A percentile compares a stretch with the other conserved stretches of the same genome.
Conservation (phyloP, 2,797 vertebrate species). For the Microcaecilia unicolor region DNA sequence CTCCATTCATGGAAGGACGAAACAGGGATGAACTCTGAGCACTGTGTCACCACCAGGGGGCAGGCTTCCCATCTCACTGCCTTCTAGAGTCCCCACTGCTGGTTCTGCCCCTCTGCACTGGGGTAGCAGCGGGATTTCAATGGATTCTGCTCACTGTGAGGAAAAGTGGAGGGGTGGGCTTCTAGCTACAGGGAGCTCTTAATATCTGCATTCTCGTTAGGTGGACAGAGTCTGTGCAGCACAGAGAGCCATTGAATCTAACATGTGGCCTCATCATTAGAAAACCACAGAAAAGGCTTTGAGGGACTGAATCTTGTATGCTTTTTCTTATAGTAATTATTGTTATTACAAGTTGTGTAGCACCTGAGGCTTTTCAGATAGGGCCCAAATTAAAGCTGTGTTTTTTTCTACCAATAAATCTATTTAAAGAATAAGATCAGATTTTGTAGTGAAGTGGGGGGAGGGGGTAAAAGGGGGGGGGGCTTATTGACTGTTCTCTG, state of each 20-base stretch:
- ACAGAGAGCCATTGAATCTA: neutral
- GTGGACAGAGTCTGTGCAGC: no score
- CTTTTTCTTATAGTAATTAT: neutral
- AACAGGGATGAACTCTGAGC: no score
- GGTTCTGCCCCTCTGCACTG: no score
- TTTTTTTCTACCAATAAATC: conserved; percentile 34
- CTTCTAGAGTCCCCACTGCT: neutral
- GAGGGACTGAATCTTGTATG: neutral
- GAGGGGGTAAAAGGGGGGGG: no score
- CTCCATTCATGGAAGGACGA: no score
- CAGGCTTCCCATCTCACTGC: neutral
- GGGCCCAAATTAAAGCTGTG: neutral
- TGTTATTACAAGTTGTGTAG: neutral
- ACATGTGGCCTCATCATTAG: neutral
- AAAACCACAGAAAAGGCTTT: neutral
- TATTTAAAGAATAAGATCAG: conserved; percentile 39
- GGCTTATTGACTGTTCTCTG: no score
- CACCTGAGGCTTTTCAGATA: neutral
- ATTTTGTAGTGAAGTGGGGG: no score
- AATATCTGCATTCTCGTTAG: no score
- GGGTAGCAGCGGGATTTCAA: neutral
- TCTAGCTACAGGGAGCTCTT: no score
- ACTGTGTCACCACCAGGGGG: no score
- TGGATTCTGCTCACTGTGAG: neutral
- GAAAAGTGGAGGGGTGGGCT: no score